Conservation (phyloP, 2,797 vertebrate genomes). For the Buceros bicornis region DNA sequence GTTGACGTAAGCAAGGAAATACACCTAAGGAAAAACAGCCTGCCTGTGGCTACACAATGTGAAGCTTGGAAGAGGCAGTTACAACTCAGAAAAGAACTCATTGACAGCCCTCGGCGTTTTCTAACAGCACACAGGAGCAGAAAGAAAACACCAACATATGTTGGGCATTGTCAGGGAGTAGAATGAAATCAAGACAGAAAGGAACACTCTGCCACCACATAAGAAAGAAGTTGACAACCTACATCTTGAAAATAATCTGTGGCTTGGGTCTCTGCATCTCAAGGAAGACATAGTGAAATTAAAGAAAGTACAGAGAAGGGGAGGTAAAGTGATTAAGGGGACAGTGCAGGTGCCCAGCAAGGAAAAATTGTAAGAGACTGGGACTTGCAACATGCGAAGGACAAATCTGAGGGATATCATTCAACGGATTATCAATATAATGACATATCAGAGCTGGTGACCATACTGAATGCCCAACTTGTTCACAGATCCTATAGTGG, state of each 20-base stretch:
- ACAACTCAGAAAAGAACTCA: background rate
- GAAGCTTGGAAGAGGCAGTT: background rate
- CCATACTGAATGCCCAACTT: background rate
- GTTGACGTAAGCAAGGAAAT: background rate
- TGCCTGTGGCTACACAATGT: accelerated
- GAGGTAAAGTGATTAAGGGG: background rate
- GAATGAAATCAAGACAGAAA: background rate
- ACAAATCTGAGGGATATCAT: background rate
- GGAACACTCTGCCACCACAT: background rate
- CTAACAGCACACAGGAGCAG: background rate
- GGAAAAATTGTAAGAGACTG: background rate
- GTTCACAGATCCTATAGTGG: background rate
- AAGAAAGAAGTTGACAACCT: background rate
- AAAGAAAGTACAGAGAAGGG: background rate
- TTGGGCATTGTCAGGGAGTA: background rate
- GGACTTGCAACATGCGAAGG: background rate
- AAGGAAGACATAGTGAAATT: background rate
- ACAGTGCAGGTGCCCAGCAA: background rate
- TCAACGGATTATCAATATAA: background rate
- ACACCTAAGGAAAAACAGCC: background rate
- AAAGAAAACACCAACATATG: background rate
- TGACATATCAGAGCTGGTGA: background rate
- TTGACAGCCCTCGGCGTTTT: background rate
- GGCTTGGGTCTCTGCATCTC: background rate
- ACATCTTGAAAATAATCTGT: background rate